A percentile compares a stretch with the other conserved stretches of the same genome.
Evolutionary conservation across 2,113 vertebrate genomes (phyloP).

Genomic region (Callospermophilus lateralis): DNA sequence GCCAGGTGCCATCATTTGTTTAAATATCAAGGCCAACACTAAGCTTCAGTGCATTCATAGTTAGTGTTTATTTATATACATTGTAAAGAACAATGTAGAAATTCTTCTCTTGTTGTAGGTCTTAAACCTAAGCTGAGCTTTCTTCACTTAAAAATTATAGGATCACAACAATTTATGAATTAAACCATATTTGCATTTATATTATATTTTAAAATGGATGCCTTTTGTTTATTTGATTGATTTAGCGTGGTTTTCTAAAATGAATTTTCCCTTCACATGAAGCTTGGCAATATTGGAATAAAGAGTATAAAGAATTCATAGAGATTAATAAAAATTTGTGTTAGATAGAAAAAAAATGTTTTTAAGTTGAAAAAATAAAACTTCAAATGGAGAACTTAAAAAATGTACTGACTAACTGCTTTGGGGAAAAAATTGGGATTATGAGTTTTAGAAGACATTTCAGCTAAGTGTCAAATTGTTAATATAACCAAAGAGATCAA

Average conservation of each 20-base stretch:
- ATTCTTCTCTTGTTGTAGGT: neutral
- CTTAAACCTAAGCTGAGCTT: neutral
- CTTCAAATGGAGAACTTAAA: neutral
- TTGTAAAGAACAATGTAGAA: neutral
- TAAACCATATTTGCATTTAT: neutral
- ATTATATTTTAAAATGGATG: neutral
- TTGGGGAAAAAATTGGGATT: neutral
- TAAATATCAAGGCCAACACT: neutral
- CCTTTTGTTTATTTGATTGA: neutral
- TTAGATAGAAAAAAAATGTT: neutral
- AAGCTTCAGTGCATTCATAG: neutral
- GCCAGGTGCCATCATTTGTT: neutral
- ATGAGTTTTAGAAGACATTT: conserved; percentile 45
- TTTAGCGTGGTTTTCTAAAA: neutral
- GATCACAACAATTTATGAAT: neutral
- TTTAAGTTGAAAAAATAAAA: neutral
- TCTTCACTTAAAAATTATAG: neutral
- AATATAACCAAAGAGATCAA: neutral
- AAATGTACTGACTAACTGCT: neutral
- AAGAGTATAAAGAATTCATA: neutral
- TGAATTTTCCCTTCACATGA: neutral
- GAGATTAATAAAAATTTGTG: neutral
- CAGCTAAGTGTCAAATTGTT: neutral
- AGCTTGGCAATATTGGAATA: neutral
- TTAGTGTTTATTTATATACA: neutral